Base-by-base conservation (phyloP, 2,797 vertebrate genomes). In the Falco columbarius region DNA sequence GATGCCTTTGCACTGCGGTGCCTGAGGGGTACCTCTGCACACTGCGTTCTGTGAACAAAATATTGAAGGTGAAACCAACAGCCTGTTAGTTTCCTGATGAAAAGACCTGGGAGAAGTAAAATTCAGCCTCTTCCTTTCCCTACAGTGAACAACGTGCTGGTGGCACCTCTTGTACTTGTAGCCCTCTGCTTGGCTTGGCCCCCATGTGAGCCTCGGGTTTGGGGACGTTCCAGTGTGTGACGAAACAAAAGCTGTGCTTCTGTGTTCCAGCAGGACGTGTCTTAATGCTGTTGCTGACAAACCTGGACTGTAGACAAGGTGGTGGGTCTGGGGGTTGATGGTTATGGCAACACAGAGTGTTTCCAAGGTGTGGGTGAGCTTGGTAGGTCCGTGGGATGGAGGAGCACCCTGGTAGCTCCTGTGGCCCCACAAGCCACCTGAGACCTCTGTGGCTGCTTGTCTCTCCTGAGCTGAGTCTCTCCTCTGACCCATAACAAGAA, bases 61-160 rank as follows among this genome's bases (percentile, higher is more conserved):
- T 46, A 42, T 2, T 20, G 56, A 23, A n/a, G 55, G 88, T 6
- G 11, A 58, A 94, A 6, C 74, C 63, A 20, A 11, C 56, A 58
- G 74, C 56, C 0, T 44, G 34, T 74, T 27, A 1, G 44, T 26
- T 92, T 81, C 71, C 81, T 67, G 66, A 61, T 32, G 34, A 14
- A 52, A 40, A 84, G 59, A 73, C 32, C 34, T 16, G 10, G 55
- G 62, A 63, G 79, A 46, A 9, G 12, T 55, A 32, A 79, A 65
- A 61, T 23, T 6, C 21, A 14, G 81, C 51, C 21, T 1, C 20
- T 46, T 67, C 67, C 51, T 61, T n/a, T 62, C 62, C 34, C 68
- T 46, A 0, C 0, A 0, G 12, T 4, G 52, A 61, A 6, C 62
- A 2, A 18, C 0, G 5, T 21, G 58, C 26, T 0, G 0, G 0